These are phyloP conservation scores for Harpagus bidentatus DNA, from an alignment of 2,113 vertebrate genomes.

Conservation along the genomic window DNA sequence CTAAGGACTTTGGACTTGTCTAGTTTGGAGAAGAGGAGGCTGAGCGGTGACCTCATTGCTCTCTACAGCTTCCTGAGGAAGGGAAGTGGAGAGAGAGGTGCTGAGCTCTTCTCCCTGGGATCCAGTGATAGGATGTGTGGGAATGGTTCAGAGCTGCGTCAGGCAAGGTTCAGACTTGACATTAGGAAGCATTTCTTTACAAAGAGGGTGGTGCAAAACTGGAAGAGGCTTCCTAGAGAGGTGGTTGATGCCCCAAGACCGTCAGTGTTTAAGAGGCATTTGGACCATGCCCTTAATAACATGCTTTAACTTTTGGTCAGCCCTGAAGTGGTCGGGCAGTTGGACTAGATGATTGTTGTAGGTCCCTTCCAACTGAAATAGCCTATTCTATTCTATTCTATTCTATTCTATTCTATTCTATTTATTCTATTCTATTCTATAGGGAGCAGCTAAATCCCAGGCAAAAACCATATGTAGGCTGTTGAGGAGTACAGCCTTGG, in stretches of 20 bases:
- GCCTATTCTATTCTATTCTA: background rate
- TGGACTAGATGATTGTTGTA: background rate
- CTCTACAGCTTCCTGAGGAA: background rate
- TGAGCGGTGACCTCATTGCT: background rate
- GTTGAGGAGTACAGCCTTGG: background rate
- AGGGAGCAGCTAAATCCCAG: background rate
- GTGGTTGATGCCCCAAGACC: fast-evolving
- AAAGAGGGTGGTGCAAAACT: background rate
- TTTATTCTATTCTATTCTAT: background rate
- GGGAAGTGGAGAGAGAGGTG: background rate
- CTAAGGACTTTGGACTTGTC: background rate
- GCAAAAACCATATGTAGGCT: background rate
- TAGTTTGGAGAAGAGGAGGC: background rate
- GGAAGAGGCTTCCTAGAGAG: background rate
- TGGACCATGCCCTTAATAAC: background rate
- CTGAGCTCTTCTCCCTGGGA: background rate
- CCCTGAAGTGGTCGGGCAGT: background rate
- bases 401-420: background rate
- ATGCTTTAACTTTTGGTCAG: background rate
- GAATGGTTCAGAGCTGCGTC: background rate
- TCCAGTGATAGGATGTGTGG: fast-evolving
- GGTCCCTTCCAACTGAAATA: background rate
- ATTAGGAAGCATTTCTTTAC: background rate
- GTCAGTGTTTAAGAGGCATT: background rate
- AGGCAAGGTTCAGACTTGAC: background rate